Percentiles rank a stretch among this genome's conserved stretches.
phyloP scores from a whole-genome alignment of 2,113 vertebrate species.

The Hippopotamus amphibius region DNA sequence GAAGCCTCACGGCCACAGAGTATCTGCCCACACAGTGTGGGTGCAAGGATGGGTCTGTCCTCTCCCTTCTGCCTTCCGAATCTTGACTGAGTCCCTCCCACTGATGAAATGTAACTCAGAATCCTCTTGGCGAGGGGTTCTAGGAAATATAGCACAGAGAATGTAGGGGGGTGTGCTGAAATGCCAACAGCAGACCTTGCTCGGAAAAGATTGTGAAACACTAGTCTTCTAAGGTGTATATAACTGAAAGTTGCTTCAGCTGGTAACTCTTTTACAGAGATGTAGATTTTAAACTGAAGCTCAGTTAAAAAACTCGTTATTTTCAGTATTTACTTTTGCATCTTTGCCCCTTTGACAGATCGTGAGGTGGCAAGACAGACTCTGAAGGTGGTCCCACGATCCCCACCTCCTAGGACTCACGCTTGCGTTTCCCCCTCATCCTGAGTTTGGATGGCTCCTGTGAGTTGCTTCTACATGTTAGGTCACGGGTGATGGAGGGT shows the following conservation, averaged over 20 bases:
- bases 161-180: neutral
- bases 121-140: neutral
- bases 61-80: neutral
- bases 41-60: neutral
- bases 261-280: neutral
- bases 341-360: neutral
- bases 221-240: neutral
- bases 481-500: neutral
- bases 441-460: neutral
- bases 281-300: neutral
- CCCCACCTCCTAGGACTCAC: neutral
- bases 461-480: neutral
- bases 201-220: neutral
- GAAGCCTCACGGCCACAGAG: too few species aligned
- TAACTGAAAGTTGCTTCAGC: neutral
- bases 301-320: neutral
- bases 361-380: neutral
- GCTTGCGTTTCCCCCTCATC: neutral
- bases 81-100: neutral
- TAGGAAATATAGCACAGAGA: neutral
- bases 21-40: neutral
- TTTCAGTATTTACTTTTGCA: neutral
- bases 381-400: neutral
- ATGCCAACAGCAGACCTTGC: neutral
- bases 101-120: neutral